Percentiles rank a stretch among this genome's conserved stretches.
These are phyloP conservation scores for Phylloscopus trochiloides DNA, from an alignment of 2,113 vertebrate genomes.

Conservation along the genomic window DNA sequence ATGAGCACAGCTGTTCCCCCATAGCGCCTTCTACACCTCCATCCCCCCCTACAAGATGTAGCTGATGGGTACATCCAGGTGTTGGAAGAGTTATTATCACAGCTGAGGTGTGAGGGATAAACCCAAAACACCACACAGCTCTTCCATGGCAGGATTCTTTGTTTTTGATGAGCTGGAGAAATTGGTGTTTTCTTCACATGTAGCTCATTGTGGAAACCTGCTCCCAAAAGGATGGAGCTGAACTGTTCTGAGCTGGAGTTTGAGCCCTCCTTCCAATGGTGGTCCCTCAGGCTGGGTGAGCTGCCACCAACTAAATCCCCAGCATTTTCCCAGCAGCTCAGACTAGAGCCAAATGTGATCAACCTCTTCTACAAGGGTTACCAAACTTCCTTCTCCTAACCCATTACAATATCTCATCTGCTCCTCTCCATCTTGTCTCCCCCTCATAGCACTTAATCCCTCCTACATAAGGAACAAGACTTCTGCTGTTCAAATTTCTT, in stretches of 20 bases:
- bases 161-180: not conserved
- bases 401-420: not conserved
- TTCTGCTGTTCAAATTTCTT: not conserved
- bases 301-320: not conserved
- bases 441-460: not conserved
- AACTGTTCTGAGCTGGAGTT: not conserved
- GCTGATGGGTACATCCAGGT: not conserved
- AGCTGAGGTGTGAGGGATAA: not conserved
- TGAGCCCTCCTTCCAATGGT: fast-evolving
- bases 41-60: not conserved
- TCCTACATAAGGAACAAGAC: not conserved
- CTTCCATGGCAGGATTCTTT: not conserved
- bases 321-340: not conserved
- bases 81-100: not conserved
- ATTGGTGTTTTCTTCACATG: not conserved
- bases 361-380: not conserved
- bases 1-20: not conserved
- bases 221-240: not conserved
- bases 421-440: not conserved
- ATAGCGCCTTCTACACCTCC: fast-evolving
- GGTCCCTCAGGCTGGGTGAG: not conserved
- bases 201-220: not conserved
- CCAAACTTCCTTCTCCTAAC: not conserved
- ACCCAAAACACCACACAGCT: not conserved
- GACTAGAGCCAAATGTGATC: not conserved